These are phyloP conservation scores for Centrocercus urophasianus DNA, from an alignment of 2,113 vertebrate species.

Conservation along the genomic window DNA sequence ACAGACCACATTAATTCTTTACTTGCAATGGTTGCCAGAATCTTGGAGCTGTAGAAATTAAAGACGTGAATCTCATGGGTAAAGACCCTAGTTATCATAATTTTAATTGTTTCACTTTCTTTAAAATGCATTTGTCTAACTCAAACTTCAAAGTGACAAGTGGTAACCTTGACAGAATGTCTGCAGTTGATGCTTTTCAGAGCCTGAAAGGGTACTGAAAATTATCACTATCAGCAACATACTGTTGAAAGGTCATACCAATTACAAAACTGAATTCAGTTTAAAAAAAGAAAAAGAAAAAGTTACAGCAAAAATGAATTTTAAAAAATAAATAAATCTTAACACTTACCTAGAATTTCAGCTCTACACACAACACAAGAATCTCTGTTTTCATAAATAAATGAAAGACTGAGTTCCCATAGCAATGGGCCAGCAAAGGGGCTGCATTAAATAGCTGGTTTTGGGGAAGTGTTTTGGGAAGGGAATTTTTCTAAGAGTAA, in stretches of 20 bases:
- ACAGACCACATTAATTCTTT: neutral
- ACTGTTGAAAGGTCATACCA: neutral
- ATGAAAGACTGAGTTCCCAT: constrained; percentile 34
- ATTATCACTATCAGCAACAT: neutral
- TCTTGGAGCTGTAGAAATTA: neutral
- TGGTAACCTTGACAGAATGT: neutral
- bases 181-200: neutral
- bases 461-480: constrained; percentile 80
- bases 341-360: constrained; percentile 71
- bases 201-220: neutral
- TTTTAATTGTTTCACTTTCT: neutral
- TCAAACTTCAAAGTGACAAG: neutral
- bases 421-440: constrained; percentile 54
- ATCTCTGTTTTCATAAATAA: constrained; percentile 27
- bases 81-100: neutral
- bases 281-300: neutral
- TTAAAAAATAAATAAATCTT: neutral
- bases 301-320: neutral
- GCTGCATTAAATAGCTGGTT: constrained; percentile 79
- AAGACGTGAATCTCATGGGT: neutral
- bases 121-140: neutral
- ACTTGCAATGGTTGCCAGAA: neutral
- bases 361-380: neutral
- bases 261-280: neutral
- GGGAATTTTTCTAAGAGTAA: constrained; percentile 78